Evolutionary conservation across 1,140 invertebrate genomes (phyloP), one percentile per base, ranked within the genome.

Genomic region (Notospermus geniculatus): DNA sequence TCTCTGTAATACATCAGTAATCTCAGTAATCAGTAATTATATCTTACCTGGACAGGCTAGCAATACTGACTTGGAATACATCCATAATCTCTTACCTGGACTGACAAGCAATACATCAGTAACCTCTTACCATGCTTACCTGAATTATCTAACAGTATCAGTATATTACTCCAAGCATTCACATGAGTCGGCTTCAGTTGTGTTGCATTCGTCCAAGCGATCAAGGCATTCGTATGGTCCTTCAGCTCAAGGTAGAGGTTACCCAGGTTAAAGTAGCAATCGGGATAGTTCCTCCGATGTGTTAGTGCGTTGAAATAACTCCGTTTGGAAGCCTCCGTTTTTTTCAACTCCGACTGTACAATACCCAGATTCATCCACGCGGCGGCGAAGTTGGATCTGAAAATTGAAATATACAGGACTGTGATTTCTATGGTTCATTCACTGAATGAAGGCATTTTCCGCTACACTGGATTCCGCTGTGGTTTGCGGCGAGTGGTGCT

Each of bases 301-400:
- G 75, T 83, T 0, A 97, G 78, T 2, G 93, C 93, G 11, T 82
- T 89, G 66, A 86, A 82, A 73, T 96, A 97, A 73, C 92, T 91
- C 17, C 76, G 71, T 74, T 94, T 86, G 1, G 93, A 88, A 73
- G 91, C 87, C 19, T 85, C 71, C 62, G 86, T 87, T 68, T 89
- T 87, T 63, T 89, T 88, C 45, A 88, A 80, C 17, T 86, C 85
- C 2, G 92, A 88, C 63, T 95, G 84, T 50, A 96, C 89, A 69
- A 97, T 97, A 15, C 94, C 95, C 23, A 97, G 83, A 83, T 98
- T 98, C 94, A 97, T 98, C 94, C 94, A 98, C 1, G 93, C 95
- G 17, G 92, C 90, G 5, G 95, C 89, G 86, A 97, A 98, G 72
- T 91, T 88, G 55, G 87, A 83, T 68, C 91, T 92, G 73, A 55